phyloP scores from a whole-genome alignment of 2,888 invertebrate species.

The Cynaeus angustus region DNA sequence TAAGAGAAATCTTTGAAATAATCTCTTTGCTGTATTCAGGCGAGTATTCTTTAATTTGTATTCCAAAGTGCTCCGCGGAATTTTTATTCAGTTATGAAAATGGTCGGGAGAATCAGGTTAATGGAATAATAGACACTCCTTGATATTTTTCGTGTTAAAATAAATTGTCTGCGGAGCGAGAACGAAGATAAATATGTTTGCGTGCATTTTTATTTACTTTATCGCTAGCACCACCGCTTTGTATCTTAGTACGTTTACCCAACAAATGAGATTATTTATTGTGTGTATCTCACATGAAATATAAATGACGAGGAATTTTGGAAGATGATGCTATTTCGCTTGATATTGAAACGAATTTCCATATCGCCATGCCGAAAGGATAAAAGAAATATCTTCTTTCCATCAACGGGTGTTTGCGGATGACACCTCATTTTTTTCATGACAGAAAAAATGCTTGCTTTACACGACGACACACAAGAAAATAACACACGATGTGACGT shows the following conservation, averaged over 20 bases:
- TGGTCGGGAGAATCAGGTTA: conserved; percentile 60
- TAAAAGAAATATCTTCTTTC: conserved; percentile 52
- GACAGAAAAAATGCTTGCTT: conserved; percentile 29
- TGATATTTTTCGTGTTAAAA: conserved; percentile 59
- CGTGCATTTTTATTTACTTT: conserved; percentile 50
- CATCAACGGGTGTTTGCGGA: conserved; percentile 49
- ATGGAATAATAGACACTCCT: conserved; percentile 64
- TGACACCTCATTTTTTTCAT: conserved; percentile 50
- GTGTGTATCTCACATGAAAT: conserved; percentile 52
- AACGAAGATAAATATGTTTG: conserved; percentile 57
- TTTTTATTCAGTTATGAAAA: conserved; percentile 61
- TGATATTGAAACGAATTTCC: conserved; percentile 46
- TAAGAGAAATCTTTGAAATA: conserved; percentile 55
- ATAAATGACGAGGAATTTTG: conserved; percentile 55
- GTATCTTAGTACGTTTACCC: conserved; percentile 48
- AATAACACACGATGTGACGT: conserved; percentile 2
- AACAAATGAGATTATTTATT: conserved; percentile 57
- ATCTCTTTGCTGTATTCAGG: conserved; percentile 54
- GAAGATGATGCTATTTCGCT: conserved; percentile 50
- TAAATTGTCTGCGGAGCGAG: conserved; percentile 55
- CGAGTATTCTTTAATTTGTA: conserved; percentile 60
- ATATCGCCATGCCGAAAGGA: conserved; percentile 47
- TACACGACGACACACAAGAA: conserved; percentile 8
- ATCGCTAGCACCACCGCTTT: conserved; percentile 35
- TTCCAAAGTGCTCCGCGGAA: conserved; percentile 58